Evolutionary conservation across 2,797 vertebrate species (phyloP).

Genomic region (Syndactyla subalaris): DNA sequence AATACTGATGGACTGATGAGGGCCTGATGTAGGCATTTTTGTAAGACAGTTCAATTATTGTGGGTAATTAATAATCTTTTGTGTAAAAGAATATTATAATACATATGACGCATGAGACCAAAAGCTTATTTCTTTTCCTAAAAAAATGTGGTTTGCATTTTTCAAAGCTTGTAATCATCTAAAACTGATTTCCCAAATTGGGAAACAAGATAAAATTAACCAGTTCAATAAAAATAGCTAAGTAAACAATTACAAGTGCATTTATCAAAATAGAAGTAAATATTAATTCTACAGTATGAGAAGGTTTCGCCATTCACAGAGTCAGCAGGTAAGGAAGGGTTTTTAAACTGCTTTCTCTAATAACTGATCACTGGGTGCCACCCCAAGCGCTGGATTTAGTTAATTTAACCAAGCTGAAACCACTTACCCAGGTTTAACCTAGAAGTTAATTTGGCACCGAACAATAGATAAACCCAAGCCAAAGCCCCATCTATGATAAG

Average conservation of each 20-base stretch:
- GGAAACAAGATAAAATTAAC: not conserved
- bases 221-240: not conserved
- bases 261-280: not conserved
- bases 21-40: not conserved
- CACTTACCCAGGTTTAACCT: conserved; percentile 11
- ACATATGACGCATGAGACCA: not conserved
- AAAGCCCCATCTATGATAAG: conserved; percentile 43
- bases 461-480: conserved; percentile 37
- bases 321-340: not conserved
- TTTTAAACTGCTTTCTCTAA: not conserved
- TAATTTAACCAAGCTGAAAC: conserved; percentile 31
- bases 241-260: not conserved
- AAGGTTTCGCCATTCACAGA: not conserved
- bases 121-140: not conserved
- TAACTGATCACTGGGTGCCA: not conserved
- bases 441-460: conserved; percentile 35
- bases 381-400: not conserved
- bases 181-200: not conserved
- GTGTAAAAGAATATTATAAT: not conserved
- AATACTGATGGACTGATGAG: not conserved
- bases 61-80: conserved; percentile 50
- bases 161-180: not conserved
- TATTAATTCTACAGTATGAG: not conserved
- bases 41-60: conserved; percentile 16
- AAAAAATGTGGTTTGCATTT: not conserved